These are phyloP conservation scores for Macrobrachium rosenbergii DNA, from an alignment of 1,140 invertebrate genomes.

Conservation along the genomic window DNA sequence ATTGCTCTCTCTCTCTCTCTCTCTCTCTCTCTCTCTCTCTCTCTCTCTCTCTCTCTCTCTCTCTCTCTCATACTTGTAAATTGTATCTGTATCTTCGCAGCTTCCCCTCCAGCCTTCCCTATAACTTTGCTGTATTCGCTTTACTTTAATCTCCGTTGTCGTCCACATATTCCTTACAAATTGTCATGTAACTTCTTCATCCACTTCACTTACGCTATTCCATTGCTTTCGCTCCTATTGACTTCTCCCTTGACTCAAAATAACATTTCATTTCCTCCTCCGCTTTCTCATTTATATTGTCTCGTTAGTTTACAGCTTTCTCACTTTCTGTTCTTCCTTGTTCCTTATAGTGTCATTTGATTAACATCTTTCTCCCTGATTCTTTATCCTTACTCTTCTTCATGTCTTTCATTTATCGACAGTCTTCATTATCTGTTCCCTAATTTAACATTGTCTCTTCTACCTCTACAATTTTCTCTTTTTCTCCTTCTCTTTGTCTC, in stretches of 20 bases:
- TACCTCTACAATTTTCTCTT: too few species aligned
- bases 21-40: background rate
- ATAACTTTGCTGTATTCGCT: background rate
- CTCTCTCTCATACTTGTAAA: background rate
- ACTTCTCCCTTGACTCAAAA: background rate
- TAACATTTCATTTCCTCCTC: background rate
- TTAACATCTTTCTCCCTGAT: background rate
- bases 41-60: conserved; percentile 9
- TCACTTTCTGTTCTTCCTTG: too few species aligned
- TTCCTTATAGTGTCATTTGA: background rate
- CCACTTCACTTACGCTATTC: background rate
- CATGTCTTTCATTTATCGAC: background rate
- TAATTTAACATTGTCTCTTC: too few species aligned
- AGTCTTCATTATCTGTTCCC: background rate
- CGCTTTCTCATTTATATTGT: background rate
- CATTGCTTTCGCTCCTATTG: background rate
- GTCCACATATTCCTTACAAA: too few species aligned
- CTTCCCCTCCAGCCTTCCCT: background rate
- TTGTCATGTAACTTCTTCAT: background rate
- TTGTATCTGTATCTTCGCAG: background rate
- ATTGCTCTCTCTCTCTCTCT: conserved; percentile 14
- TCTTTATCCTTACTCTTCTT: background rate
- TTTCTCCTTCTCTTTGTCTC: too few species aligned
- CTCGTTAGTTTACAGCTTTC: too few species aligned
- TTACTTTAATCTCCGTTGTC: background rate